A percentile compares a stretch with the other conserved stretches of the same genome.
Conservation (phyloP, 2,113 vertebrate genomes). For the Reinhardtius hippoglossoides region DNA sequence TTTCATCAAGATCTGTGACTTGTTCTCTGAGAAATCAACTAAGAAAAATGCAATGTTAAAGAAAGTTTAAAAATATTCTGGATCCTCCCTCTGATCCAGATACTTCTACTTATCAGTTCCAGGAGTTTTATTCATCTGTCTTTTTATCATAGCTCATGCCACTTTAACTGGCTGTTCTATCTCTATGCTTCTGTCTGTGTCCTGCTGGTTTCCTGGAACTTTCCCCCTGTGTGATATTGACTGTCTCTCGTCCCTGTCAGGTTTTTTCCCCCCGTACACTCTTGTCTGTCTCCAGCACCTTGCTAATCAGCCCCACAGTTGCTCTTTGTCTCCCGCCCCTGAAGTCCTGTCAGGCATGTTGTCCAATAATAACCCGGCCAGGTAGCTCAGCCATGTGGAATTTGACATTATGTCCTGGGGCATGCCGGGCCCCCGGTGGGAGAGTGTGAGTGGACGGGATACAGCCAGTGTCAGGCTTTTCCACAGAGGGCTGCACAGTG, state of each 20-base stretch:
- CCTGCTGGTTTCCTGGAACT: neutral
- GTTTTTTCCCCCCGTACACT: slow-evolving; percentile 12
- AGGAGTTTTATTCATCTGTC: too few species aligned
- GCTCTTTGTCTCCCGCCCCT: slow-evolving; percentile 44
- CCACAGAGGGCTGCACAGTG: neutral
- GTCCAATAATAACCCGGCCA: slow-evolving; percentile 70
- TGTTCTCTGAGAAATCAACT: too few species aligned
- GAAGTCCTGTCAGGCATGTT: slow-evolving; percentile 62
- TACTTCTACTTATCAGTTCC: too few species aligned
- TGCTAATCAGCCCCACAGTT: slow-evolving; percentile 60
- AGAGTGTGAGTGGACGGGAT: slow-evolving; percentile 66
- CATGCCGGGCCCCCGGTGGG: slow-evolving; percentile 48
- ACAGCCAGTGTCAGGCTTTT: slow-evolving; percentile 55
- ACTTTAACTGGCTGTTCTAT: too few species aligned
- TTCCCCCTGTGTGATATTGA: neutral
- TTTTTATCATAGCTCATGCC: too few species aligned
- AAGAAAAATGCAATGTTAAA: too few species aligned
- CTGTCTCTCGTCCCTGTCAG: slow-evolving; percentile 17
- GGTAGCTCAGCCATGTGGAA: slow-evolving; percentile 82
- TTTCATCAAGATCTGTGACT: too few species aligned
- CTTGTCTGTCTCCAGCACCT: slow-evolving; percentile 64
- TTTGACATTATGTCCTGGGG: slow-evolving; percentile 75
- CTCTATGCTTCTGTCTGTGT: too few species aligned
- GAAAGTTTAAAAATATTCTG: too few species aligned
- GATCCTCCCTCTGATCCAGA: too few species aligned